Evolutionary conservation across 2,888 invertebrate genomes (phyloP), one percentile per base, ranked within the genome.

Genomic region (Drosophila phalerata): DNA sequence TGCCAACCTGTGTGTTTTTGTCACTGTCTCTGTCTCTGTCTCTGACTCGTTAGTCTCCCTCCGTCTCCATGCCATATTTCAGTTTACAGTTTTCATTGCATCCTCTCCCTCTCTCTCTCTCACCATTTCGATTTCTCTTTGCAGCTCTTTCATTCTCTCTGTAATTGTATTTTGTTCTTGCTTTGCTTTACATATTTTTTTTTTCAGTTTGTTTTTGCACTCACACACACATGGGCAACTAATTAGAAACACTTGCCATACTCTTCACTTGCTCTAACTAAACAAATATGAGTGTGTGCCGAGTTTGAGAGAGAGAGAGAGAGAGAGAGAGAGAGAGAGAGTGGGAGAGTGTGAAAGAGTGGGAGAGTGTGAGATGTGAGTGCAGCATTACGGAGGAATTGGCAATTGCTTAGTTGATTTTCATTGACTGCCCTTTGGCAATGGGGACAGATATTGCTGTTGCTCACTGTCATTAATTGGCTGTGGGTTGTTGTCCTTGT

Each of bases 351-450:
- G 19, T 5, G 47, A 40, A 40, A 10, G 17, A 17, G 10, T 5
- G 10, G 9, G 4, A 17, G 15, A 9, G 15, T 22, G 19, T 15
- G 19, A 10, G 38, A 28, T 40, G 69, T 56, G 34, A 15, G 42
- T 19, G 11, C 19, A 47, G 60, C 48, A 61, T 55, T 48, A 55
- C 42, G 48, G 53, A 51, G 55, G 51, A 60, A 85, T 79, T 82
- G 85, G 73, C 82, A 82, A 83, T 88, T 88, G 88, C 88, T 83
- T 84, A 87, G 82, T 85, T 82, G 82, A 82, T 87, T 82, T 85
- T 82, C 82, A 82, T 82, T 87, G 79, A 85, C 87, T 85, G 81
- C 79, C 82, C 81, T 75, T 69, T 73, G 79, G 69, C 74, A 56
- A 68, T 78, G 78, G 67, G 87, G 77, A 78, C 77, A 74, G 73